Percentiles rank a stretch among this genome's conserved stretches.
These are phyloP conservation scores for Tachycineta bicolor DNA, from an alignment of 2,113 vertebrate genomes.

Conservation along the genomic window DNA sequence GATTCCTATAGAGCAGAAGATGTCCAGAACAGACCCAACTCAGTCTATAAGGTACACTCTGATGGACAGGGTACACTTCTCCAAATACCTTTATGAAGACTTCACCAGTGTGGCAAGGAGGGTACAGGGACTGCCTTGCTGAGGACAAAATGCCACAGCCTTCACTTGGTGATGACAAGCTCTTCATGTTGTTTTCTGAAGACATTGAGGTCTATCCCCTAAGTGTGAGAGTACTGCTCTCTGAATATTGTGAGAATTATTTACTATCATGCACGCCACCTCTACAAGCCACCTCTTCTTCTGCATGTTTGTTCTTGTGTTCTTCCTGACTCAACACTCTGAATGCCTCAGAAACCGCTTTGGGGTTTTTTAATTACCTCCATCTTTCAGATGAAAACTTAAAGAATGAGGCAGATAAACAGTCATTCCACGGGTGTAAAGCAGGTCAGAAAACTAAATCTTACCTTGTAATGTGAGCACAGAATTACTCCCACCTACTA, in stretches of 20 bases:
- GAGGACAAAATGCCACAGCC: not conserved
- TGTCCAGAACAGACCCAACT: slow-evolving; percentile 93
- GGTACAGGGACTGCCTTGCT: not conserved
- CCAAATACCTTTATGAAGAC: not conserved
- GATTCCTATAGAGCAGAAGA: slow-evolving; percentile 98
- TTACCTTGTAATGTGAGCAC: not conserved
- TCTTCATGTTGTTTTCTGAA: not conserved
- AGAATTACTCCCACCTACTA: not conserved
- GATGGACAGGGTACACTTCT: not conserved
- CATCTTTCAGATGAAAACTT: not conserved
- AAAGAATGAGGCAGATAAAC: not conserved
- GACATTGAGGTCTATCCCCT: not conserved
- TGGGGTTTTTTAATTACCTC: not conserved
- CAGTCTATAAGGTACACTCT: slow-evolving; percentile 87
- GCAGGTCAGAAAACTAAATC: not conserved
- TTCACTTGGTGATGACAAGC: not conserved
- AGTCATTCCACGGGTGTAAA: not conserved
- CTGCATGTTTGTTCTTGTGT: not conserved
- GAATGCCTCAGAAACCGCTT: not conserved
- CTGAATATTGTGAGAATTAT: not conserved
- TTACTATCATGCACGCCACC: not conserved
- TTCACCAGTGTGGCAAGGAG: not conserved
- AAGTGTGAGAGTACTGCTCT: not conserved
- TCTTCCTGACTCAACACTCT: not conserved
- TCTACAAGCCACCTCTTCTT: not conserved